These are phyloP conservation scores for Eospalax fontanierii DNA, from an alignment of 2,797 vertebrate genomes.

Conservation along the genomic window DNA sequence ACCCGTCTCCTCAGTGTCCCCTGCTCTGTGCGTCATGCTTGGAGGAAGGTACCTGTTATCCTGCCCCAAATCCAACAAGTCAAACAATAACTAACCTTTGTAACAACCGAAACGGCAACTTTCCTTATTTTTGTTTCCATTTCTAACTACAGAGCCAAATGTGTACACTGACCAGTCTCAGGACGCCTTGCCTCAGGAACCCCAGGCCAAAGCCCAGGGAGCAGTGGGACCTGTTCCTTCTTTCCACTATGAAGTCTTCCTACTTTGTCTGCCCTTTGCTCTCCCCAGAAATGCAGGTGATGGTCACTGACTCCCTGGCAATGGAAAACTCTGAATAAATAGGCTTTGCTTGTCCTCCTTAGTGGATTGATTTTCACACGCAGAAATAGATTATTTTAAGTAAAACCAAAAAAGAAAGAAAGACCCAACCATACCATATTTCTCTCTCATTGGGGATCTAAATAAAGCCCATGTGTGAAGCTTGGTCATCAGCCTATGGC, in stretches of 20 bases:
- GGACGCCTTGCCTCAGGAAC: background rate
- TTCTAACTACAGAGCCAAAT: background rate
- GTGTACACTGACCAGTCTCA: fast-evolving
- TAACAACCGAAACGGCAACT: background rate
- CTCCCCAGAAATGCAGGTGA: background rate
- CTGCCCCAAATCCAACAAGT: background rate
- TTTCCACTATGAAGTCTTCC: background rate
- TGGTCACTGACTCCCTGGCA: background rate
- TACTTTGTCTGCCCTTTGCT: background rate
- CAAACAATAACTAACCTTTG: background rate
- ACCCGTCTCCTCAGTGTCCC: background rate
- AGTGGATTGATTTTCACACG: background rate
- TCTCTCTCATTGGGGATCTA: background rate
- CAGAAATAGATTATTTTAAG: background rate
- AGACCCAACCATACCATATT: background rate
- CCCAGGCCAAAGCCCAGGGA: background rate
- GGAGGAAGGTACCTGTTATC: background rate
- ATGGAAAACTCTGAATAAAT: background rate
- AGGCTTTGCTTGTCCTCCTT: background rate
- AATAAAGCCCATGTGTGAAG: background rate
- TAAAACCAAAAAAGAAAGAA: background rate
- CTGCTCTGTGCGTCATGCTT: background rate
- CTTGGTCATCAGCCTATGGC: background rate
- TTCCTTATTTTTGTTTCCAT: background rate
- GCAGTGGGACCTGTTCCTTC: no score